Conservation (phyloP, 1,140 invertebrate species). For the Hylyphantes graminicola region DNA sequence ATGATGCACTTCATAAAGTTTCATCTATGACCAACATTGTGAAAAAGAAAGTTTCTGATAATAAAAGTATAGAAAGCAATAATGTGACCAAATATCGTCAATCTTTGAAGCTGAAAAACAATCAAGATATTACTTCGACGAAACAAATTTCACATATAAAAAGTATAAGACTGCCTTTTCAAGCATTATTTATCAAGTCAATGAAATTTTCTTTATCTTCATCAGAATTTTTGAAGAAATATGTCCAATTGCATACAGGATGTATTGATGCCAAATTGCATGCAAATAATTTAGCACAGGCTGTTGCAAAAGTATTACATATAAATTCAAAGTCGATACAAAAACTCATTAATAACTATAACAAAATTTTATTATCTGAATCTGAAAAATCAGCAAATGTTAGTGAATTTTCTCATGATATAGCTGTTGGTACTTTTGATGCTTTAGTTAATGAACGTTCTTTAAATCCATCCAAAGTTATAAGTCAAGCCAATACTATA, state of each 20-base stretch:
- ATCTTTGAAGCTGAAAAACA: no score
- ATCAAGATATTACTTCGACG: no score
- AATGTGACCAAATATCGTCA: not conserved
- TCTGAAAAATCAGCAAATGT: not conserved
- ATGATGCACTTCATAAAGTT: constrained; percentile 4
- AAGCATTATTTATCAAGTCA: not conserved
- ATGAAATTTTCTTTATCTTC: not conserved
- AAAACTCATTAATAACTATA: not conserved
- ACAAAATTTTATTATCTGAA: not conserved
- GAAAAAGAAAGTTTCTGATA: not conserved
- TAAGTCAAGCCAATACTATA: not conserved
- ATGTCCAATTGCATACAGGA: not conserved
- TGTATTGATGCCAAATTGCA: not conserved
- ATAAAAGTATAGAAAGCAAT: not conserved
- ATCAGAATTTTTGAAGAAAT: not conserved
- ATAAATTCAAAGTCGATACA: not conserved
- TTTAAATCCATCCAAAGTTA: not conserved
- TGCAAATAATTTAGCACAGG: constrained; percentile 9
- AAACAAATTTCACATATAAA: no score
- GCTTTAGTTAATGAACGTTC: not conserved
- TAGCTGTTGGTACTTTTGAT: not conserved
- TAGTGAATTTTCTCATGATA: not conserved
- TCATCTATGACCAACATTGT: constrained; percentile 3
- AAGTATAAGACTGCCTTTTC: not conserved
- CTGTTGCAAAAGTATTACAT: not conserved